A percentile compares a stretch with the other conserved stretches of the same genome.
Conservation (phyloP, 1,140 invertebrate genomes). For the Tetragnatha versicolor region DNA sequence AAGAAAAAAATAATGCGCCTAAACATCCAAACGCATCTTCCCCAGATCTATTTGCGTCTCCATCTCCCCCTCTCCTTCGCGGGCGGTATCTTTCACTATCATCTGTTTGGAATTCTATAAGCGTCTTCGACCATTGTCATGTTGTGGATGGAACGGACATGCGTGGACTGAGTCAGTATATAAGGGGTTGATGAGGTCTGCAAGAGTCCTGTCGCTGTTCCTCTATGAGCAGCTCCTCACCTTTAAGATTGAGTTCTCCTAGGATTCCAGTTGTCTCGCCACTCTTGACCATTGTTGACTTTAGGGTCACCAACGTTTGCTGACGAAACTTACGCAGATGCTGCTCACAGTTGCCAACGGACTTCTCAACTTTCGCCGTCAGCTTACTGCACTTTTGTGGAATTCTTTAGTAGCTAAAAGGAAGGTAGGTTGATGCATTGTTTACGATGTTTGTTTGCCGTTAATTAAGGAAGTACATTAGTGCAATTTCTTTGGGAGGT, state of each 20-base stretch:
- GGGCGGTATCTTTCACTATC: conserved; percentile 33
- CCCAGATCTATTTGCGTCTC: conserved; percentile 6
- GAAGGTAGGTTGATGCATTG: conserved; percentile 37
- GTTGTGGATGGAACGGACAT: not conserved
- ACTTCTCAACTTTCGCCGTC: conserved; percentile 43
- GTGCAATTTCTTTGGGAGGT: too few relatives aligned
- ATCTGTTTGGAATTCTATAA: conserved; percentile 39
- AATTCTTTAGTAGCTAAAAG: conserved; percentile 45
- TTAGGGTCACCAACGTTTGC: conserved; percentile 8
- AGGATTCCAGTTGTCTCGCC: not conserved
- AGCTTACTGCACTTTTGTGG: conserved; percentile 42
- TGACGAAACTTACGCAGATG: conserved; percentile 7
- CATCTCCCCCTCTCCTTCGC: not conserved
- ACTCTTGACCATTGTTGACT: not conserved
- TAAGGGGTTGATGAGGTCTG: not conserved
- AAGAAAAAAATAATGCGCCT: not conserved
- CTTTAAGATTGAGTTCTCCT: too few relatives aligned
- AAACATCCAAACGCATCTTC: not conserved
- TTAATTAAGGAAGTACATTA: too few relatives aligned
- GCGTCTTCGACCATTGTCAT: not conserved
- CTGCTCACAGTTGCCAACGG: conserved; percentile 16
- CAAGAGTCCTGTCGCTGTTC: too few relatives aligned
- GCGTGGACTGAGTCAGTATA: not conserved
- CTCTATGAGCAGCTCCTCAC: too few relatives aligned
- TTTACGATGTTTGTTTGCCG: too few relatives aligned